Base-by-base conservation (phyloP, 2,888 invertebrate genomes). In the Poecilobothrus nobilitatus region DNA sequence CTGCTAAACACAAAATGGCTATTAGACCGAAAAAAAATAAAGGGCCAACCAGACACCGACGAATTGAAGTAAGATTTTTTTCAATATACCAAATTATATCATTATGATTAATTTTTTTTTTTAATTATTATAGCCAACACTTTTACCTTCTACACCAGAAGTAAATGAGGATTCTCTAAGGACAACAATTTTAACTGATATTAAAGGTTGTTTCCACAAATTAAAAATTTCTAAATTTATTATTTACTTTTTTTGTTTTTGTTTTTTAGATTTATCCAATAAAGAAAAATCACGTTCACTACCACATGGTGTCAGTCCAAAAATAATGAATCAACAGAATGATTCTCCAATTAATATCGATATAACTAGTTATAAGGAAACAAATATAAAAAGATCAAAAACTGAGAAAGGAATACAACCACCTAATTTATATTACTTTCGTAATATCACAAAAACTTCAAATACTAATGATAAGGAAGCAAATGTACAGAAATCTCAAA, bases 1-100 rank as follows among this genome's bases (percentile, higher is more conserved):
- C 91, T 66, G 92, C 92, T 69, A 87, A 86, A 74, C 92, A 92
- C 83, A 89, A 90, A 82, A 91, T 91, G 85, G 87, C 91, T 66
- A 87, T 92, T 70, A 85, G 89, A 66, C 91, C 91, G 33, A 86
- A 88, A 71, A 86, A 90, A 74, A 91, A 89, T 70, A 90, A 91
- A 78, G 90, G 89, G 71, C 89, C 89, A 34, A 89, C 90, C 7
- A 80, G 89, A 67, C 85, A 89, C 76, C 87, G 88, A 79, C 84
- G 83, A 18, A 79, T 82, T 69, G 84, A 84, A 80, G 85, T 85
- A 73, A 74, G 74, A 68, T 7, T 0, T 18, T 12, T n/a, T 22
- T n/a, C 21, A 7, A 41, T 63, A 70, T 81, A 79, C 73, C 80
- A 81, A 73, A 83, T 83, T 71, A 68, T 27, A 12, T 63, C 65